Evolutionary conservation across 2,888 invertebrate species (phyloP).

Genomic region (Pseudanteris insignis): DNA sequence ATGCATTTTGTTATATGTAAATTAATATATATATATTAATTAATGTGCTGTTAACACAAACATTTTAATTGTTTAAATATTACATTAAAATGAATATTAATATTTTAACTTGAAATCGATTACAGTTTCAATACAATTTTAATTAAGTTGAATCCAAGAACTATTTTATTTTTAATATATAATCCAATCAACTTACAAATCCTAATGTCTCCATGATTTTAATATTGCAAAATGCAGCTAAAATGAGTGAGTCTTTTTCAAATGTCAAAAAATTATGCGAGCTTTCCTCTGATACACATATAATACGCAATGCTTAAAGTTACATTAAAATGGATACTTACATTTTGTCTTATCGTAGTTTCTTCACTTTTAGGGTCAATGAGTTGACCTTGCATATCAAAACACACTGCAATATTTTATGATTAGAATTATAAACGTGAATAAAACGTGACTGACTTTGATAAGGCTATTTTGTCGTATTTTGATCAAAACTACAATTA

Average conservation of each 20-base stretch:
- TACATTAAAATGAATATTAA: neutral
- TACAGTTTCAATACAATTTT: too few species aligned
- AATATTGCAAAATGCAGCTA: too few species aligned
- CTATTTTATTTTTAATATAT: too few species aligned
- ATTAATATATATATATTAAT: too few species aligned
- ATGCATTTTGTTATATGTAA: too few species aligned
- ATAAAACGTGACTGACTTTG: slow-evolving; percentile 60
- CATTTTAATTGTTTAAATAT: too few species aligned
- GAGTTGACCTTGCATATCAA: slow-evolving; percentile 63
- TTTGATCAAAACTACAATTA: too few species aligned
- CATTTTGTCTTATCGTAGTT: slow-evolving; percentile 60
- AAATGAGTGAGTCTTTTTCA: too few species aligned
- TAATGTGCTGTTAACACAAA: neutral
- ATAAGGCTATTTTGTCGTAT: slow-evolving; percentile 7
- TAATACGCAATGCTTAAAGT: slow-evolving; percentile 55
- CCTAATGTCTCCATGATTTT: slow-evolving; percentile 57
- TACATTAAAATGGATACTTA: slow-evolving; percentile 56
- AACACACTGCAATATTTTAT: slow-evolving; percentile 50
- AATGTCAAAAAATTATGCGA: slow-evolving; percentile 12
- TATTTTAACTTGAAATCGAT: neutral
- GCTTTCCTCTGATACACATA: slow-evolving; percentile 42
- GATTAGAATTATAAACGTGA: slow-evolving; percentile 59
- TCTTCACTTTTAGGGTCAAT: slow-evolving; percentile 60
- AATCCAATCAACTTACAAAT: slow-evolving; percentile 58
- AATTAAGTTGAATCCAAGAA: too few species aligned